phyloP scores from a whole-genome alignment of 2,113 vertebrate genomes.

The Periophthalmus modestus region DNA sequence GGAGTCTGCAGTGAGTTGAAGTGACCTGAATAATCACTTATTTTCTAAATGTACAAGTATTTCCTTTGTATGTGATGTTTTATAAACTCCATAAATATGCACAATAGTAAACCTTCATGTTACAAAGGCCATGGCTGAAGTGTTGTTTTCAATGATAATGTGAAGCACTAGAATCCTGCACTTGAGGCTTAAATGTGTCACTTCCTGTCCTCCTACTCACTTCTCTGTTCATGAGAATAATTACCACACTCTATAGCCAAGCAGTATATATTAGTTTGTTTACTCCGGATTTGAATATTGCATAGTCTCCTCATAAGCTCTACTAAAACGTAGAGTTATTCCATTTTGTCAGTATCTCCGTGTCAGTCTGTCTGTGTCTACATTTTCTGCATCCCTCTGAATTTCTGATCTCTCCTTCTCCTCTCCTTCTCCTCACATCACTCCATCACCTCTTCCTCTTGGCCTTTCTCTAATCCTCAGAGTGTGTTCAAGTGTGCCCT shows the following conservation, averaged over 20 bases:
- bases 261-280: background rate
- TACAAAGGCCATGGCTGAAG: background rate
- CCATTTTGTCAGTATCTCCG: background rate
- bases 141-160: background rate
- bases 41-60: background rate
- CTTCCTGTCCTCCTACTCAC: background rate
- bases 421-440: background rate
- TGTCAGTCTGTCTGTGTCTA: background rate
- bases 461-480: slow-evolving; percentile 14
- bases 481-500: slow-evolving; percentile 12
- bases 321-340: too few relatives aligned
- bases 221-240: slow-evolving; percentile 8
- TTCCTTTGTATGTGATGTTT: background rate
- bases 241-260: background rate
- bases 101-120: background rate
- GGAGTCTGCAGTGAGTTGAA: too few relatives aligned
- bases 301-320: too few relatives aligned
- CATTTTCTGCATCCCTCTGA: slow-evolving; percentile 1
- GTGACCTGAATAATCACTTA: too few relatives aligned
- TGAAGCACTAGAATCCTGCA: background rate
- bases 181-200: background rate
- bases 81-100: background rate
- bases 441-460: background rate
- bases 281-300: background rate
- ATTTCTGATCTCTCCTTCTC: background rate